phyloP scores from a whole-genome alignment of 2,797 vertebrate genomes.

The Chloroceryle amazona region DNA sequence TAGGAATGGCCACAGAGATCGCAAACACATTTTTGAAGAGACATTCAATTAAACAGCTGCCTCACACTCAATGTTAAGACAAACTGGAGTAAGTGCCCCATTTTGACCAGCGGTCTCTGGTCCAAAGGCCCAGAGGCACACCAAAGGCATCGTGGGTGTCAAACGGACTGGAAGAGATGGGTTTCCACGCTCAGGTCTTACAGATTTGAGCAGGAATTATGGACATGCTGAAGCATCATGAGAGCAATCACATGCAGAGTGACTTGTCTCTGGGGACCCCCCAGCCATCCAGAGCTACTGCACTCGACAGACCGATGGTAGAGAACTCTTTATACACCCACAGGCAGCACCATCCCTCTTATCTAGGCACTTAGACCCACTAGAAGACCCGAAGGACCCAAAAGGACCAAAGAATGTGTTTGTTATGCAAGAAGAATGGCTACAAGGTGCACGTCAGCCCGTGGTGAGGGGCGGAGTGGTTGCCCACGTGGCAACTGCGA shows the following conservation, averaged over 20 bases:
- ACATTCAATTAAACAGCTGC: rapidly evolving
- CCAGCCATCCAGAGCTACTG: rapidly evolving
- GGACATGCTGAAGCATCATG: neutral
- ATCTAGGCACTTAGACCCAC: neutral
- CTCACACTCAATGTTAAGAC: neutral
- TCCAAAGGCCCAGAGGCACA: too few relatives aligned
- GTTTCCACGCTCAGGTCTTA: neutral
- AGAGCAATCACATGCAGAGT: neutral
- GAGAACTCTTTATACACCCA: too few relatives aligned
- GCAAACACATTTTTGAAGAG: neutral
- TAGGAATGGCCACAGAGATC: neutral
- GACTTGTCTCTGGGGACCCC: neutral
- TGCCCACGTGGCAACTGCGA: too few relatives aligned
- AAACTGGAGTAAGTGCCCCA: neutral
- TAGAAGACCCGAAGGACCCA: neutral
- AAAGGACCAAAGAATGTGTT: neutral
- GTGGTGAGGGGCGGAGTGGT: too few relatives aligned
- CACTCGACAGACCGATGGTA: neutral
- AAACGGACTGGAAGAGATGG: too few relatives aligned
- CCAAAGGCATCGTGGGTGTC: too few relatives aligned
- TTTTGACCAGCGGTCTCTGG: too few relatives aligned
- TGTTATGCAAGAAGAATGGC: neutral
- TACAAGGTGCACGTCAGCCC: too few relatives aligned
- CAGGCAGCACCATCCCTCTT: neutral
- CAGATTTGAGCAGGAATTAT: rapidly evolving